phyloP scores from a whole-genome alignment of 1,140 invertebrate genomes.

The Thaumatotibia leucotreta region DNA sequence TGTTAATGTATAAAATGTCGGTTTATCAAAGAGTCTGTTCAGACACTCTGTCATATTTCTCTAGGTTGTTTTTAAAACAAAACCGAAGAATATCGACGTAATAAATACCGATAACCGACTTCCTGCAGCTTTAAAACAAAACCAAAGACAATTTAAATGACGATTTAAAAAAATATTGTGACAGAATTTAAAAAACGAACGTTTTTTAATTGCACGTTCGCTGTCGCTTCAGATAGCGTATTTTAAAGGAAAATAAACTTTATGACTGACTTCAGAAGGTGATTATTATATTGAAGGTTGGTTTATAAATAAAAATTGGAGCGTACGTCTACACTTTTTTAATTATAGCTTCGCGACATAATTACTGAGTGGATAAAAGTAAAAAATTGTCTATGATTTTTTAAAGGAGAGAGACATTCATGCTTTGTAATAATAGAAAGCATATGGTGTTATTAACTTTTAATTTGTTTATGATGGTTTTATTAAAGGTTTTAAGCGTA shows the following conservation, averaged over 20 bases:
- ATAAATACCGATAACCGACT: not conserved
- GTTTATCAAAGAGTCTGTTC: too few relatives aligned
- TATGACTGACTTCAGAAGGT: not conserved
- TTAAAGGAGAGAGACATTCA: slow-evolving; percentile 17
- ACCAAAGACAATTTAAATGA: slow-evolving; percentile 28
- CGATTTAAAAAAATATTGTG: slow-evolving; percentile 44
- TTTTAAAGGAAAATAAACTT: not conserved
- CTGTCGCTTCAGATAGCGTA: slow-evolving; percentile 16
- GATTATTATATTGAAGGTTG: not conserved
- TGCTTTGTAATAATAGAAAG: not conserved
- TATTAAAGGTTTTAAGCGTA: not conserved
- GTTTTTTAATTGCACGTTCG: slow-evolving; percentile 50
- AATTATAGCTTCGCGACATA: slow-evolving; percentile 60
- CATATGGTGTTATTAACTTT: not conserved
- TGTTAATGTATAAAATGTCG: too few relatives aligned
- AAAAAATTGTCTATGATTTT: slow-evolving; percentile 27
- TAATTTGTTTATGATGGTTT: slow-evolving; percentile 3
- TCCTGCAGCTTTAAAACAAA: not conserved
- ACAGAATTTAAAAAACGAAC: slow-evolving; percentile 47
- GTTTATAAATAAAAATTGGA: slow-evolving; percentile 28
- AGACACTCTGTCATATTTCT: too few relatives aligned
- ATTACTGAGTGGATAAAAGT: slow-evolving; percentile 41
- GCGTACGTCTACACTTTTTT: slow-evolving; percentile 41
- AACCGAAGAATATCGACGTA: not conserved
- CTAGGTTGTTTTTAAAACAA: too few relatives aligned